Conservation (phyloP, 1,140 invertebrate genomes). For the Apis dorsata region DNA sequence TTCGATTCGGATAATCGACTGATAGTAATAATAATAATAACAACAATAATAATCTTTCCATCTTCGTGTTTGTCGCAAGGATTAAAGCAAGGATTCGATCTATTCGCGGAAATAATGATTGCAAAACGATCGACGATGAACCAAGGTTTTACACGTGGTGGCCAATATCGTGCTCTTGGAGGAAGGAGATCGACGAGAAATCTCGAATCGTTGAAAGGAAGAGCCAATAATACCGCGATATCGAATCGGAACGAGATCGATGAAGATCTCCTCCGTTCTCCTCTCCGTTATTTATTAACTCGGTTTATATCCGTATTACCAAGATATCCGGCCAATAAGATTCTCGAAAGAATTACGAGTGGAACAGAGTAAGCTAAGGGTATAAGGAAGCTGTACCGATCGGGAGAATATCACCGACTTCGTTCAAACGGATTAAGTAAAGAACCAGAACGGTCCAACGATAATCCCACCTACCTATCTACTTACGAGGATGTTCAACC, state of each 20-base stretch:
- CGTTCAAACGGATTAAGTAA: constrained; percentile 31
- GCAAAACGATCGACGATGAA: too few species aligned
- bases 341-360: constrained; percentile 2
- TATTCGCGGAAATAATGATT: too few species aligned
- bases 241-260: not conserved
- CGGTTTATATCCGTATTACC: constrained; percentile 17
- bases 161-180: not conserved
- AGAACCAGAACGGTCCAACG: constrained; percentile 17
- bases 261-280: not conserved
- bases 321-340: constrained; percentile 21
- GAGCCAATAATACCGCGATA: not conserved
- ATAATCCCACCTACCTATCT: not conserved
- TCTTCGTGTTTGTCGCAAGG: too few species aligned
- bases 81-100: too few species aligned
- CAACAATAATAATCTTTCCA: too few species aligned
- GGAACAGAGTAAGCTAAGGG: not conserved
- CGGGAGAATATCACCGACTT: constrained; percentile 12
- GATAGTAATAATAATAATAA: too few species aligned
- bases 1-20: too few species aligned
- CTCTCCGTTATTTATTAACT: constrained; percentile 32
- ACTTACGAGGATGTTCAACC: constrained; percentile 9
- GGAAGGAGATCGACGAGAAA: constrained; percentile 1
- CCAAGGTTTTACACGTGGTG: too few species aligned
- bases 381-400: constrained; percentile 1
- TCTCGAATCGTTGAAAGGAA: not conserved